phyloP scores from a whole-genome alignment of 1,140 invertebrate genomes.

The Lepidurus arcticus region DNA sequence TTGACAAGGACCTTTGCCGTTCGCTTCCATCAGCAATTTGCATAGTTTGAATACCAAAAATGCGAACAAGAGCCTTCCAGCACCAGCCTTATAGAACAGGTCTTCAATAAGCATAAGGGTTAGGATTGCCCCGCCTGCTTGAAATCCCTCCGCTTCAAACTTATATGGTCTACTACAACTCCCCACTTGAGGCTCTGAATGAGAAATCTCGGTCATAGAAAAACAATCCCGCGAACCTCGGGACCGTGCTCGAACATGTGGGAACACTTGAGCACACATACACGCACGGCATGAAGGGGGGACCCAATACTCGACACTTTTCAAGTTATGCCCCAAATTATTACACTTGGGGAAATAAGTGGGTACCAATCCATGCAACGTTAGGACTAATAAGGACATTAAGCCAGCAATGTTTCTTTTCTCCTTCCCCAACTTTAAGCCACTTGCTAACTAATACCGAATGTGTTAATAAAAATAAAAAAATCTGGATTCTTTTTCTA shows the following conservation, averaged over 20 bases:
- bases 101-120: conserved; percentile 4
- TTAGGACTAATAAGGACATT: too few relatives aligned
- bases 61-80: conserved; percentile 17
- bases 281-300: not conserved
- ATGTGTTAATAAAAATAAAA: not conserved
- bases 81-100: not conserved
- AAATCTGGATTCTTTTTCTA: not conserved
- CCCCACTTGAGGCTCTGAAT: not conserved
- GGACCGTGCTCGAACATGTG: not conserved
- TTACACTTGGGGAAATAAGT: too few relatives aligned
- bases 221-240: not conserved
- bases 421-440: too few relatives aligned
- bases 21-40: not conserved
- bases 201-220: not conserved
- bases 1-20: not conserved
- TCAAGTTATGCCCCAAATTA: too few relatives aligned
- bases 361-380: too few relatives aligned
- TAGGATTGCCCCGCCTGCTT: conserved; percentile 2
- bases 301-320: not conserved
- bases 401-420: too few relatives aligned
- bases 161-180: conserved; percentile 12
- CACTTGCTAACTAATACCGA: not conserved
- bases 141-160: not conserved
- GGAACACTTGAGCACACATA: not conserved
- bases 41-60: conserved; percentile 22